A percentile compares a stretch with the other conserved stretches of the same genome.
Conservation (phyloP, 1,140 invertebrate species). For the Papilio polytes region DNA sequence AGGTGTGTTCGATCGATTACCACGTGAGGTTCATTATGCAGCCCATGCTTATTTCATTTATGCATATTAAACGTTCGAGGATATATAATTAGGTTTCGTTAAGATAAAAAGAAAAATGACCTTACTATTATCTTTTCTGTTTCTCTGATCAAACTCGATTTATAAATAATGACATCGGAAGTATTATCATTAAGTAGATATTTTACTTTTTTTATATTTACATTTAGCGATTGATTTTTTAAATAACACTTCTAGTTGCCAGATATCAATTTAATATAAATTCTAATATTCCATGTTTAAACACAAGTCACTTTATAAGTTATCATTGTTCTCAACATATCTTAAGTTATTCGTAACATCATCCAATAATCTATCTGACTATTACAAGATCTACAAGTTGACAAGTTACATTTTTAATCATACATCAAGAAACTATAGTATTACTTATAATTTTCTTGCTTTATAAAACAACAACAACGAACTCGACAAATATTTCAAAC, state of each 20-base stretch:
- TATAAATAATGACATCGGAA: neutral
- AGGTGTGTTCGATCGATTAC: slow-evolving; percentile 77
- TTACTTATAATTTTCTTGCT: no score
- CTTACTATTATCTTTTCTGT: neutral
- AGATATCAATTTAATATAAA: no score
- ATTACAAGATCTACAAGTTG: neutral
- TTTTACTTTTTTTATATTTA: no score
- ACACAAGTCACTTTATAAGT: neutral
- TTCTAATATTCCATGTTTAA: neutral
- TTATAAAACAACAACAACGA: neutral
- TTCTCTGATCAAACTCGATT: neutral
- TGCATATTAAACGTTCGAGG: slow-evolving; percentile 1
- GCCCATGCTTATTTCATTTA: slow-evolving; percentile 29
- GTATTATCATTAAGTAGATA: no score
- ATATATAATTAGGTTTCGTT: slow-evolving; percentile 21
- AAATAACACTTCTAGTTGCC: no score
- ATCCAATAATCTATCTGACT: neutral
- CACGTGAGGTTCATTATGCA: slow-evolving; percentile 47
- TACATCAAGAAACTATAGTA: neutral
- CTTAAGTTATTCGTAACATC: neutral
- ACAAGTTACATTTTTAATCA: neutral
- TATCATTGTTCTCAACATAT: neutral
- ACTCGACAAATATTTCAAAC: neutral
- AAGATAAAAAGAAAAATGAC: neutral
- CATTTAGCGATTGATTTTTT: no score